Conservation (phyloP, 2,797 vertebrate genomes). For the Catamblyrhynchus diadema region DNA sequence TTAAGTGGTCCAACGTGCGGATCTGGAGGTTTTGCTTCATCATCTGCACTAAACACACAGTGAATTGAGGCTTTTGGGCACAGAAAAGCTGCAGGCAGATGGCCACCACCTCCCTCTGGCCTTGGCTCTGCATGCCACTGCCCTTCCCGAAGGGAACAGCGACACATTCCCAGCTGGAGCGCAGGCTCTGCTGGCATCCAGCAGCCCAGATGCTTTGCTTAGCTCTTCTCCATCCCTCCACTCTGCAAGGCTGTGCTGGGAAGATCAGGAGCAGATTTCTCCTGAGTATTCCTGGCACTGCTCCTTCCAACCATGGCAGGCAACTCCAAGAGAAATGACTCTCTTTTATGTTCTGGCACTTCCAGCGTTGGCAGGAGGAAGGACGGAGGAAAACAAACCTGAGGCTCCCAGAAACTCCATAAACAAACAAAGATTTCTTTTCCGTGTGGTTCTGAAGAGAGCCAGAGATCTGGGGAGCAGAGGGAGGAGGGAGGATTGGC, state of each 20-base stretch:
- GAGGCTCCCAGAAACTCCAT: slow-evolving; percentile 26
- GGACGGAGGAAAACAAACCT: slow-evolving; percentile 7
- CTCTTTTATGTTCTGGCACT: slow-evolving; percentile 25
- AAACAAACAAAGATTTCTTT: slow-evolving; percentile 44
- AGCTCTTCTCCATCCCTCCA: background rate
- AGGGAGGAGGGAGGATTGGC: background rate
- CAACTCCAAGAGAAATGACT: background rate
- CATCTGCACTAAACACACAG: background rate
- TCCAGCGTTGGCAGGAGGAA: background rate
- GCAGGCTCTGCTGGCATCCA: background rate
- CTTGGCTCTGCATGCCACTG: background rate
- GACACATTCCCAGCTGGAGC: background rate
- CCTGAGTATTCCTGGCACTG: background rate
- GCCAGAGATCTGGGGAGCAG: slow-evolving; percentile 9
- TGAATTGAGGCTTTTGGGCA: background rate
- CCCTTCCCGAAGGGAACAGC: background rate
- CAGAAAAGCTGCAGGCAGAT: background rate
- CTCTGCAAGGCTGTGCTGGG: background rate
- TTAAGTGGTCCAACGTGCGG: rapidly evolving
- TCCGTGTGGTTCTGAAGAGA: background rate
- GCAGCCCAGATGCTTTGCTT: background rate
- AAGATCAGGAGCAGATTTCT: slow-evolving; percentile 41
- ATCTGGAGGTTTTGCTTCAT: background rate
- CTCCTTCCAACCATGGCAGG: background rate
- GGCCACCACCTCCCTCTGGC: background rate